phyloP scores from a whole-genome alignment of 2,888 invertebrate genomes.

The Pteria penguin region DNA sequence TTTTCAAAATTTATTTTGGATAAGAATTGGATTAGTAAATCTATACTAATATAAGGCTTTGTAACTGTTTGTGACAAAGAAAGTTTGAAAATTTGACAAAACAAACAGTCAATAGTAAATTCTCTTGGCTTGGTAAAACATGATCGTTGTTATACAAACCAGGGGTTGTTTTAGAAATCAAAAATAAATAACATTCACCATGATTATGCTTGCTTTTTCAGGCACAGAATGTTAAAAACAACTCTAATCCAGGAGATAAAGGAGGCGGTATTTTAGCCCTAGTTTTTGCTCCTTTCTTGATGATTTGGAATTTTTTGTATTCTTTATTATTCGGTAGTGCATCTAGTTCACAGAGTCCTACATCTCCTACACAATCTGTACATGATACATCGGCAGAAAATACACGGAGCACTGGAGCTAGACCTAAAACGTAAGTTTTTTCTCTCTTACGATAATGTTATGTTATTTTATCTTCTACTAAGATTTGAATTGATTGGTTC shows the following conservation, averaged over 20 bases:
- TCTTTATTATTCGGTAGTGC: slow-evolving; percentile 80
- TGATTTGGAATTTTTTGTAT: slow-evolving; percentile 83
- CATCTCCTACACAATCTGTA: slow-evolving; percentile 37
- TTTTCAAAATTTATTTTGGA: no score
- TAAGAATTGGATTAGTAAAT: no score
- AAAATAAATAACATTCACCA: neutral
- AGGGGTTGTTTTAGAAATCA: no score
- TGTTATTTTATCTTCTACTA: no score
- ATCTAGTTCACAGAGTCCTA: no score
- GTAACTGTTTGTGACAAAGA: no score
- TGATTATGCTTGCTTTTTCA: slow-evolving; percentile 20
- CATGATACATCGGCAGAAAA: slow-evolving; percentile 47
- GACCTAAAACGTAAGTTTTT: slow-evolving; percentile 50
- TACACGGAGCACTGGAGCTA: slow-evolving; percentile 30
- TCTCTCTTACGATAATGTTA: no score
- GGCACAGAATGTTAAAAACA: neutral
- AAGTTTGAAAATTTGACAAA: no score
- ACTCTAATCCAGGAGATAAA: neutral
- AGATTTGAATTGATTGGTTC: no score
- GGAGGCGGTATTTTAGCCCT: slow-evolving; percentile 82
- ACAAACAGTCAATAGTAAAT: no score
- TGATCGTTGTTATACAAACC: neutral
- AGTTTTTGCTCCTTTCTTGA: slow-evolving; percentile 84
- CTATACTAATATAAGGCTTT: no score
- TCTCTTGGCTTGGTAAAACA: no score